phyloP scores from a whole-genome alignment of 2,888 invertebrate genomes.

The Orthonychiurus folsomi region DNA sequence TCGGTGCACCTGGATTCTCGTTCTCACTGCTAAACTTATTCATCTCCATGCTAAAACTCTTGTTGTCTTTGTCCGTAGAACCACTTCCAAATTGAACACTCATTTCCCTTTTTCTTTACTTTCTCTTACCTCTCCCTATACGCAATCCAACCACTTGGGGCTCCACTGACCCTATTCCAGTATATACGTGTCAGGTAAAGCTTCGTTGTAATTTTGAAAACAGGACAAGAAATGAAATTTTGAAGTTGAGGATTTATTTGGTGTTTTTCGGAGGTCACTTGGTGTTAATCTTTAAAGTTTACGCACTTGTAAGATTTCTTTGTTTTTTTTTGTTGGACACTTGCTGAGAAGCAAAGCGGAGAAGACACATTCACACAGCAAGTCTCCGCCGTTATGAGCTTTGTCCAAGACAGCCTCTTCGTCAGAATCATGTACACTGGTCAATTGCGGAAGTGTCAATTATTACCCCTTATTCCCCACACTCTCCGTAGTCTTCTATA shows the following conservation, averaged over 20 bases:
- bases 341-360: too few species aligned
- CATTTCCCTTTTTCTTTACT: conserved; percentile 20
- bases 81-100: conserved; percentile 33
- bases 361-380: not conserved
- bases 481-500: not conserved
- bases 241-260: too few species aligned
- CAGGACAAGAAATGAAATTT: too few species aligned
- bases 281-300: too few species aligned
- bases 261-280: too few species aligned
- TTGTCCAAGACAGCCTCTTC: conserved; percentile 22
- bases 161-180: too few species aligned
- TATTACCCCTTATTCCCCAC: conserved; percentile 31
- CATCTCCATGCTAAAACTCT: conserved; percentile 38
- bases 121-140: not conserved
- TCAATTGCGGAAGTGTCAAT: conserved; percentile 42
- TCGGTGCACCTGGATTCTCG: conserved; percentile 27
- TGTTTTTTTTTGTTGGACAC: too few species aligned
- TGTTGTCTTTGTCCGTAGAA: conserved; percentile 16
- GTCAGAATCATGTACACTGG: conserved; percentile 27
- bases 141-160: too few species aligned
- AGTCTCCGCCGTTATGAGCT: not conserved
- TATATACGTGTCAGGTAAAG: too few species aligned
- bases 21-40: conserved; percentile 36
- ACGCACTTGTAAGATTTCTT: too few species aligned
- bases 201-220: too few species aligned